Conservation (phyloP, 2,797 vertebrate species). For the Limosa lapponica region DNA sequence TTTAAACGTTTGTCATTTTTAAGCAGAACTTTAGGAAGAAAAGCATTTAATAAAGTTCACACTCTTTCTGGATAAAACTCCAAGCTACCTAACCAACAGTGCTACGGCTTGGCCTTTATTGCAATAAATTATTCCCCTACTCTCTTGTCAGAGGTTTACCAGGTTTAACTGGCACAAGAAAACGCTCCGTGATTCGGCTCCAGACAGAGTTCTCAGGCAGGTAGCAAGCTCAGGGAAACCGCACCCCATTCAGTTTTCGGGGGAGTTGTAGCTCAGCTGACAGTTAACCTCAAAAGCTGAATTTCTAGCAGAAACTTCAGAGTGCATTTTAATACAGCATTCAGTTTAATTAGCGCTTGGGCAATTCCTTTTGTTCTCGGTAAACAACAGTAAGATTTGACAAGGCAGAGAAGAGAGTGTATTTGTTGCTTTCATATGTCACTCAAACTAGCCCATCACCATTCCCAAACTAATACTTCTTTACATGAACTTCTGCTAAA, state of each 20-base stretch:
- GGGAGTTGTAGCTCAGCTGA: background rate
- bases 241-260: accelerated
- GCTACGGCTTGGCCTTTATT: background rate
- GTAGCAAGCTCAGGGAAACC: background rate
- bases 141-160: background rate
- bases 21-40: background rate
- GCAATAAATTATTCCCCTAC: background rate
- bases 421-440: conserved; percentile 61
- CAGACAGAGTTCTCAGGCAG: background rate
- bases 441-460: conserved; percentile 67
- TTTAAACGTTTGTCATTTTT: background rate
- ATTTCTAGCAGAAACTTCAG: background rate
- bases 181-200: background rate
- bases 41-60: background rate
- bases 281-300: background rate
- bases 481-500: conserved; percentile 73
- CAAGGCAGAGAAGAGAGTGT: conserved; percentile 14
- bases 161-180: background rate
- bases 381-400: conserved; percentile 53
- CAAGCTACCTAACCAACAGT: background rate
- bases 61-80: background rate
- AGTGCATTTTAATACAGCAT: background rate
- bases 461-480: conserved; percentile 71
- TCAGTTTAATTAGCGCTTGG: conserved; percentile 66
- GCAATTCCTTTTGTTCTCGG: conserved; percentile 59